Evolutionary conservation across 2,797 vertebrate genomes (phyloP).

Genomic region (Phataginus tricuspis): DNA sequence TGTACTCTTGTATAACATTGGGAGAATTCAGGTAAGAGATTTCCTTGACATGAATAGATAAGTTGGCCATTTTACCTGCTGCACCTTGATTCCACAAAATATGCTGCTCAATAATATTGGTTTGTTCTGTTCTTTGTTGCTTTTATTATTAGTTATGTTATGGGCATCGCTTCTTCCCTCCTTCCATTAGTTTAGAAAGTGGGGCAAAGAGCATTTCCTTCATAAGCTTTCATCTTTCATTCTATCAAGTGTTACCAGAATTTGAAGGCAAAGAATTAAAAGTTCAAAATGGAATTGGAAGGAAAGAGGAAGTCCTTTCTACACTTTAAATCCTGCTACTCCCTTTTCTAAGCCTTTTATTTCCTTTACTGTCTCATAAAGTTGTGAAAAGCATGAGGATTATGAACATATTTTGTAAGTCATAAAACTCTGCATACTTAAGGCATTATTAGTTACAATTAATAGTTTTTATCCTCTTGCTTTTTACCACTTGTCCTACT

Average conservation of each 20-base stretch:
- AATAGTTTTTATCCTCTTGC: background rate
- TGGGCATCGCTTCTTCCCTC: background rate
- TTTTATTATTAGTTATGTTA: constrained; percentile 25
- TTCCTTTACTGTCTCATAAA: background rate
- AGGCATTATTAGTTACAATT: background rate
- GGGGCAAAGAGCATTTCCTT: background rate
- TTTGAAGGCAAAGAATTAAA: background rate
- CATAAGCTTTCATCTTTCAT: background rate
- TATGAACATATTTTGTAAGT: background rate
- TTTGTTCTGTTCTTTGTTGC: background rate
- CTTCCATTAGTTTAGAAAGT: constrained; percentile 13
- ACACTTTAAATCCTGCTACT: background rate
- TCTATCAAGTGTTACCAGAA: background rate
- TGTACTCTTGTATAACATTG: background rate
- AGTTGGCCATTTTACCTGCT: background rate
- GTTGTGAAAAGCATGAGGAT: background rate
- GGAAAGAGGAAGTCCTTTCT: background rate
- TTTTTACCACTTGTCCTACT: background rate
- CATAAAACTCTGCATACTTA: background rate
- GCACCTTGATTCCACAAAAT: background rate
- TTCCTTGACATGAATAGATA: background rate
- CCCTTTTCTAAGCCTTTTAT: background rate
- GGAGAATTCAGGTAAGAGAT: background rate
- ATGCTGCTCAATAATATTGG: background rate
- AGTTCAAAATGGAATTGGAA: constrained; percentile 21